Percentiles rank a stretch among this genome's conserved stretches.
phyloP scores from a whole-genome alignment of 1,140 invertebrate genomes.

The Calephelis nemesis region DNA sequence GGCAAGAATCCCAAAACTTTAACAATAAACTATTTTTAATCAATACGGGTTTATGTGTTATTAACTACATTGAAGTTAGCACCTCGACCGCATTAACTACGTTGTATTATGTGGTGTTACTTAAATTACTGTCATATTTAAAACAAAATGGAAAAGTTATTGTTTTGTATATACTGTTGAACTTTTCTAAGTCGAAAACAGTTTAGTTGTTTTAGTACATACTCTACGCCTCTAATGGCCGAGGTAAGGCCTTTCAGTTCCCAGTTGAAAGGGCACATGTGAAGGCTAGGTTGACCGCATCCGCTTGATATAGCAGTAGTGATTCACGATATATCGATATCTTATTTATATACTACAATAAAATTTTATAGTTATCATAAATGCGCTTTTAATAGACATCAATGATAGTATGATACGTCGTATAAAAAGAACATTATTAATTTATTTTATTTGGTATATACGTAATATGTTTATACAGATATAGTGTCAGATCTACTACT shows the following conservation, averaged over 20 bases:
- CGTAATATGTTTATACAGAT: too few species aligned
- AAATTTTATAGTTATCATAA: slow-evolving; percentile 11
- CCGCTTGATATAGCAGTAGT: slow-evolving; percentile 35
- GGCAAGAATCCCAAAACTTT: too few species aligned
- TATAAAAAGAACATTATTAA: not conserved
- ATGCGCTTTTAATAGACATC: not conserved
- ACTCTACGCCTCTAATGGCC: slow-evolving; percentile 20
- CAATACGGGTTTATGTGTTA: too few species aligned
- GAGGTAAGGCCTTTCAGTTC: slow-evolving; percentile 24
- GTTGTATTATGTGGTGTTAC: too few species aligned
- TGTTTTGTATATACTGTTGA: not conserved
- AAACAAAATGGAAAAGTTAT: not conserved
- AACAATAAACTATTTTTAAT: too few species aligned
- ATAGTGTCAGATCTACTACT: too few species aligned
- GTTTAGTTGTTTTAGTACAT: slow-evolving; percentile 11
- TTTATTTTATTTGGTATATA: not conserved
- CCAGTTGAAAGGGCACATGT: slow-evolving; percentile 45
- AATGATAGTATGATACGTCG: not conserved
- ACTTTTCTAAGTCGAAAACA: slow-evolving; percentile 17
- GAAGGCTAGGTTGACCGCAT: slow-evolving; percentile 53
- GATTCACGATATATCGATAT: slow-evolving; percentile 34
- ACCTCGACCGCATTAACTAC: too few species aligned
- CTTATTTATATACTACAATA: not conserved
- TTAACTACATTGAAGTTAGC: too few species aligned
- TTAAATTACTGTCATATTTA: not conserved